phyloP scores from a whole-genome alignment of 2,797 vertebrate genomes.

The Acanthis flammea region DNA sequence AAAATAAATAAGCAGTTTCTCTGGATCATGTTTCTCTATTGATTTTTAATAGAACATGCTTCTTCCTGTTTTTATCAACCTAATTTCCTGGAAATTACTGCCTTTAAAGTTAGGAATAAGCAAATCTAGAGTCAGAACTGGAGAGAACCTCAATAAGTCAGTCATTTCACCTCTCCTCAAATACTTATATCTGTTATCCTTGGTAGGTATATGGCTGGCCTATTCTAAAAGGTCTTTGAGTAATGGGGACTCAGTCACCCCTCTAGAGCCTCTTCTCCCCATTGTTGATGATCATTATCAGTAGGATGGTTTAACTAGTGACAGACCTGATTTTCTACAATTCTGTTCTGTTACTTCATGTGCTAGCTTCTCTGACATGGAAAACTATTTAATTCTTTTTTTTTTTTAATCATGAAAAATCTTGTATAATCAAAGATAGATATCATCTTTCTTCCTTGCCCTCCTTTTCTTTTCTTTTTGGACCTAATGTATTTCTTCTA shows the following conservation, averaged over 20 bases:
- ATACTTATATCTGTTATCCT: background rate
- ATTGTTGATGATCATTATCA: background rate
- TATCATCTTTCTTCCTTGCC: background rate
- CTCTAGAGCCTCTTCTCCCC: background rate
- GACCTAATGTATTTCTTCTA: background rate
- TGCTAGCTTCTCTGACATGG: background rate
- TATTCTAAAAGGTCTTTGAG: background rate
- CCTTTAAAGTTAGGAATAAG: background rate
- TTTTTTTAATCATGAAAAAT: background rate
- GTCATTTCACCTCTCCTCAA: background rate
- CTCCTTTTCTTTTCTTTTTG: background rate
- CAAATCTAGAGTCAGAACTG: background rate
- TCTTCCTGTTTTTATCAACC: background rate
- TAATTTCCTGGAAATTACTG: background rate
- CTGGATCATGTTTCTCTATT: background rate
- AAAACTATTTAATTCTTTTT: background rate
- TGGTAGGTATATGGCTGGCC: background rate
- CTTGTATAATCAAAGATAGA: background rate
- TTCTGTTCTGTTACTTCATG: background rate
- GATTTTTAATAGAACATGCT: background rate
- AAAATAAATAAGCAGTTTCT: background rate
- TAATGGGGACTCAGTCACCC: background rate
- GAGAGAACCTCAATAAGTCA: background rate
- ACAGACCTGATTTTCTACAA: background rate
- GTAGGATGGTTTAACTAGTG: background rate